Evolutionary conservation across 2,888 invertebrate species (phyloP).

Genomic region (Chloroclysta siterata): DNA sequence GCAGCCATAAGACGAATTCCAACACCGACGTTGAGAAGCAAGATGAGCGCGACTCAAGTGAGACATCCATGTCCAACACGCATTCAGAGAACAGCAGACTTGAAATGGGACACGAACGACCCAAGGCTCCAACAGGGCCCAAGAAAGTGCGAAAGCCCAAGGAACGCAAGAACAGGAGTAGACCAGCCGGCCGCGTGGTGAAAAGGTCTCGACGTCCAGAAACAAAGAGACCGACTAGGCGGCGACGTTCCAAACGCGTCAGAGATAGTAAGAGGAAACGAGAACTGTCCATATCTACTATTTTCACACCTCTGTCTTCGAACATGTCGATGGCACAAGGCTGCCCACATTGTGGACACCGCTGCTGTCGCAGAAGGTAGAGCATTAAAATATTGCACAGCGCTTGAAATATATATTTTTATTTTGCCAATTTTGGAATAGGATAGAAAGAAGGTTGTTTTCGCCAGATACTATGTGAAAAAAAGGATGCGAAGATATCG

Average conservation of each 20-base stretch:
- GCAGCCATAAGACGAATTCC: slow-evolving; percentile 23
- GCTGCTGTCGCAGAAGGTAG: slow-evolving; percentile 70
- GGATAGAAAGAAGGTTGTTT: slow-evolving; percentile 28
- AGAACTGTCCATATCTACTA: slow-evolving; percentile 51
- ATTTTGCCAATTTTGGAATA: slow-evolving; percentile 15
- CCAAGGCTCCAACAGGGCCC: slow-evolving; percentile 32
- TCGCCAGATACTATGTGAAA: slow-evolving; percentile 30
- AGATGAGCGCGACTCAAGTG: slow-evolving; percentile 46
- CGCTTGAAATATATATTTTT: slow-evolving; percentile 4
- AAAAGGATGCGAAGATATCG: slow-evolving; percentile 12
- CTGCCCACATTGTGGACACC: slow-evolving; percentile 63
- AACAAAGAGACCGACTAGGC: slow-evolving; percentile 28
- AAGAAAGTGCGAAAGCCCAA: slow-evolving; percentile 41
- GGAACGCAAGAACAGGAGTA: slow-evolving; percentile 43
- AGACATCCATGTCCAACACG: slow-evolving; percentile 44
- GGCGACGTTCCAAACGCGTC: slow-evolving; percentile 42
- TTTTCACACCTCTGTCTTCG: slow-evolving; percentile 55
- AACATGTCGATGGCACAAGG: slow-evolving; percentile 35
- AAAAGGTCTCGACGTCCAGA: slow-evolving; percentile 48
- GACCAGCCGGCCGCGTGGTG: slow-evolving; percentile 48
- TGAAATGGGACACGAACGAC: slow-evolving; percentile 43
- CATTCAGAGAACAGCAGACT: slow-evolving; percentile 49
- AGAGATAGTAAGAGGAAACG: slow-evolving; percentile 41
- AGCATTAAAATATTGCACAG: slow-evolving; percentile 15
- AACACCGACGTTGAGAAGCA: slow-evolving; percentile 42